phyloP scores from a whole-genome alignment of 1,140 invertebrate genomes.

The Olivierus martensii region DNA sequence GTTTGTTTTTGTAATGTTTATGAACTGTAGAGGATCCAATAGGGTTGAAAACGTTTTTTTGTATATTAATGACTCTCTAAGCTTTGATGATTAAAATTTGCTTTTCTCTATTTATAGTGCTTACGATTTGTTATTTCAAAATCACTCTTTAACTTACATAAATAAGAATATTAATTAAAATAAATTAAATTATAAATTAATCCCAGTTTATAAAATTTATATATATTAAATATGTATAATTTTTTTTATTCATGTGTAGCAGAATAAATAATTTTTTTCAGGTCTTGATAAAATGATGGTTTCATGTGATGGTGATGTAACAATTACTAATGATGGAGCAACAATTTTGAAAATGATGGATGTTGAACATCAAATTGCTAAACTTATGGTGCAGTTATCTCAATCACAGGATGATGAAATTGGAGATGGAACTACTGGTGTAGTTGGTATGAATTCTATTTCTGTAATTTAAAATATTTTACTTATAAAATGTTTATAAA shows the following conservation, averaged over 20 bases:
- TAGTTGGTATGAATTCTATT: conserved; percentile 54
- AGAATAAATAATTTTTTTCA: conserved; percentile 8
- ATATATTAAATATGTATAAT: no score
- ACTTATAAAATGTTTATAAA: neutral
- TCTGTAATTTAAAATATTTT: conserved; percentile 1
- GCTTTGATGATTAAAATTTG: no score
- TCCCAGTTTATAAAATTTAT: no score
- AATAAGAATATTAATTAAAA: neutral
- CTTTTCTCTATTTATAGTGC: no score
- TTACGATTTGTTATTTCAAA: no score
- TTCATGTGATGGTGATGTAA: conserved; percentile 92
- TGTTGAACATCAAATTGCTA: conserved; percentile 90
- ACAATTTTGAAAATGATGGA: conserved; percentile 99
- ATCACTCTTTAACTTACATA: no score
- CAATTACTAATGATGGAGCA: conserved; percentile 98
- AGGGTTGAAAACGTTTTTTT: no score
- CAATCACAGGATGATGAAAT: conserved; percentile 99
- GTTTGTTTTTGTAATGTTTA: no score
- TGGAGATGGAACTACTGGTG: conserved; percentile 98
- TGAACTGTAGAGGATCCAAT: no score
- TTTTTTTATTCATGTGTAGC: neutral
- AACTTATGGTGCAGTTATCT: conserved; percentile 92
- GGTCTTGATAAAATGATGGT: conserved; percentile 96
- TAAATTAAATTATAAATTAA: no score
- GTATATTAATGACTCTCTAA: no score